Conservation (phyloP, 2,888 invertebrate genomes). For the Copidosoma aretas region DNA sequence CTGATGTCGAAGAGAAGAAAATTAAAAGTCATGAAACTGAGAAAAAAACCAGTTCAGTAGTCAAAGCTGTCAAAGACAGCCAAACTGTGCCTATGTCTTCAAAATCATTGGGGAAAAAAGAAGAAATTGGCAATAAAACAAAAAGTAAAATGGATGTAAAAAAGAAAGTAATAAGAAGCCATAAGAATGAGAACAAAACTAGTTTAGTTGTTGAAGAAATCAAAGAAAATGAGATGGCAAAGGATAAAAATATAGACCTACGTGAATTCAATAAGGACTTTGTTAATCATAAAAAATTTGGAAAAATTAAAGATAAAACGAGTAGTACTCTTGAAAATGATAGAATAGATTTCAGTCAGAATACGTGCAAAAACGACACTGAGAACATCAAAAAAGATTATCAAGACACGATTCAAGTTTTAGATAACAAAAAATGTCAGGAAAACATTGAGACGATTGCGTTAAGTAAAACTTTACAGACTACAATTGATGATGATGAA, state of each 20-base stretch:
- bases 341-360: too few species aligned
- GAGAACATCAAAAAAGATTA: neutral
- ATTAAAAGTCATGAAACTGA: neutral
- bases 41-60: neutral
- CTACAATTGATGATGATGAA: constrained; percentile 27
- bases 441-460: neutral
- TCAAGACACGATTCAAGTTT: neutral
- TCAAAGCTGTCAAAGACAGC: neutral
- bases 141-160: neutral
- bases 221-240: neutral
- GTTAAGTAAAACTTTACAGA: neutral
- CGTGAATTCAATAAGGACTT: neutral
- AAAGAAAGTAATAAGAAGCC: neutral
- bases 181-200: neutral
- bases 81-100: too few species aligned
- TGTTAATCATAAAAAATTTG: neutral
- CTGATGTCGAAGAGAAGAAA: neutral
- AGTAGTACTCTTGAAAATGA: neutral
- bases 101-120: neutral
- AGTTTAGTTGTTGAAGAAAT: neutral
- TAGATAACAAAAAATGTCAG: neutral
- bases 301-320: neutral
- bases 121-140: neutral
- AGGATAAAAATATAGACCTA: neutral
- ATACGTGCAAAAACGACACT: too few species aligned